These are phyloP conservation scores for Tigriopus californicus DNA, from an alignment of 2,888 invertebrate genomes.

Conservation along the genomic window DNA sequence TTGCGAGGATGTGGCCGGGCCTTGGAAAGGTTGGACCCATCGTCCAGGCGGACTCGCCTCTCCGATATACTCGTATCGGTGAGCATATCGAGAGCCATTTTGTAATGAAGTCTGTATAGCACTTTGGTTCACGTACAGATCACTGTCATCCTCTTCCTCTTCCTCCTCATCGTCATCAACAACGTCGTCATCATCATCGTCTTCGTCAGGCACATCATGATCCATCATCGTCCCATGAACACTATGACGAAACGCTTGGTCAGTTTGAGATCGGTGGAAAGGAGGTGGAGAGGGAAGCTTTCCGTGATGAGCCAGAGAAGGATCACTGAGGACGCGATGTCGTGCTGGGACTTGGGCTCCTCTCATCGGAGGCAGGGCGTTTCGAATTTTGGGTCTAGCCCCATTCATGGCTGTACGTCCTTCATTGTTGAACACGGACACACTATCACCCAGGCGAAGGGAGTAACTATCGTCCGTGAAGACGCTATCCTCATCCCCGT, in stretches of 20 bases:
- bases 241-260: no score
- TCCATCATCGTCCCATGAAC: not conserved
- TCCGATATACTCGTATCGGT: conserved; percentile 1
- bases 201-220: not conserved
- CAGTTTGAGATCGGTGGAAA: not conserved
- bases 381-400: no score
- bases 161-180: not conserved
- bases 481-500: conserved; percentile 6
- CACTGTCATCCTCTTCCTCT: not conserved
- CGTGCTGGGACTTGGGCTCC: not conserved
- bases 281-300: not conserved
- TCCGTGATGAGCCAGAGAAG: not conserved
- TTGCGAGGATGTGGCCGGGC: no score
- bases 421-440: no score
- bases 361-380: no score
- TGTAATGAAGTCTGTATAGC: not conserved
- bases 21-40: not conserved
- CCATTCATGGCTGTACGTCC: no score
- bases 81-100: no score
- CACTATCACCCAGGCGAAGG: no score
- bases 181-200: not conserved
- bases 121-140: conserved; percentile 5
- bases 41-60: not conserved
- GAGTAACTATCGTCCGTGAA: conserved; percentile 5
- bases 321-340: conserved; percentile 3